Evolutionary conservation across 2,113 vertebrate species (phyloP).

Genomic region (Corvus cornix): DNA sequence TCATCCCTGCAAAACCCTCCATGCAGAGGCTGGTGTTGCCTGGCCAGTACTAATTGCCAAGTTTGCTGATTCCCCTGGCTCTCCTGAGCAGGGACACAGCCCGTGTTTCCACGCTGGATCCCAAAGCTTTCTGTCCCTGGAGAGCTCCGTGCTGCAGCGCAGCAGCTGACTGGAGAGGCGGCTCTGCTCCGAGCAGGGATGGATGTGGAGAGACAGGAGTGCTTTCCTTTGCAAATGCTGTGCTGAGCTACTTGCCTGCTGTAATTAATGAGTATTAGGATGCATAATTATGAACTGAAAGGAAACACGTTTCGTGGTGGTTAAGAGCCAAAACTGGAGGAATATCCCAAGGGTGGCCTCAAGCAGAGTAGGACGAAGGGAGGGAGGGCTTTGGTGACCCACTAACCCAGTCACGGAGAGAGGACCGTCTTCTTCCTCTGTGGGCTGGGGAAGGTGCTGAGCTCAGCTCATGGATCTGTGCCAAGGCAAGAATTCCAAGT

Average conservation of each 20-base stretch:
- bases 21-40: neutral
- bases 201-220: neutral
- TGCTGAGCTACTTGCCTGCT: slow-evolving; percentile 50
- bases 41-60: neutral
- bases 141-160: neutral
- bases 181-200: neutral
- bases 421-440: neutral
- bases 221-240: slow-evolving; percentile 19
- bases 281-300: slow-evolving; percentile 63
- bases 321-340: slow-evolving; percentile 10
- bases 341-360: neutral
- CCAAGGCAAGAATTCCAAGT: neutral
- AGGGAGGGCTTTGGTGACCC: neutral
- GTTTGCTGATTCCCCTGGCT: neutral
- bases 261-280: slow-evolving; percentile 63
- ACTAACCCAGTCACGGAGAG: neutral
- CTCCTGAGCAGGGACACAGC: neutral
- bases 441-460: neutral
- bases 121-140: neutral
- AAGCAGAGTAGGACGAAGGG: neutral
- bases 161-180: slow-evolving; percentile 8
- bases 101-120: accelerated
- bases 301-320: neutral
- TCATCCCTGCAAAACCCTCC: neutral
- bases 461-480: neutral